phyloP scores from a whole-genome alignment of 2,113 vertebrate species.

The Bufo gargarizans region DNA sequence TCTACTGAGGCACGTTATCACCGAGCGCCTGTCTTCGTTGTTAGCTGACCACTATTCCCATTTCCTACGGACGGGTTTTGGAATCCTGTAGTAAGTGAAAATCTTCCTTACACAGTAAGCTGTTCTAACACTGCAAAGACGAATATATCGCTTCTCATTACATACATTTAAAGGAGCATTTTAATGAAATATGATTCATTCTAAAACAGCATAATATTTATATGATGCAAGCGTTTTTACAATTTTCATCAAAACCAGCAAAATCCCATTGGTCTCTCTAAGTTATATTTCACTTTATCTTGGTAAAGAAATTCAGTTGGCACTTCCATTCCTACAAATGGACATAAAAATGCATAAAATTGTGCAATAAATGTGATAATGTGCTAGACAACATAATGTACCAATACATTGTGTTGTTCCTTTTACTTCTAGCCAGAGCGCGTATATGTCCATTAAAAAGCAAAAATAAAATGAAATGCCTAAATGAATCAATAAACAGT shows the following conservation, averaged over 20 bases:
- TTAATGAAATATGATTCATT: constrained; percentile 32
- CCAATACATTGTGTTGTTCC: no score
- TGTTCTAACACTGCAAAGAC: not conserved
- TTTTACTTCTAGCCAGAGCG: not conserved
- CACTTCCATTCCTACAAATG: not conserved
- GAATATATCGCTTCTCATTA: constrained; percentile 13
- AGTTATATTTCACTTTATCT: constrained; percentile 14
- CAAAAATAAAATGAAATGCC: not conserved
- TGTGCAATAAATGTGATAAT: constrained; percentile 8
- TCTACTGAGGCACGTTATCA: no score
- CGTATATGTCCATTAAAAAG: not conserved
- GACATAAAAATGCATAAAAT: constrained; percentile 14
- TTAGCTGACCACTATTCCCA: not conserved
- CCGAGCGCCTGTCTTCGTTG: no score
- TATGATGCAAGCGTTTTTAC: constrained; percentile 1
- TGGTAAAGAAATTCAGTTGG: constrained; percentile 1
- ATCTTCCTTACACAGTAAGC: not conserved
- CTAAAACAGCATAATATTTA: constrained; percentile 6
- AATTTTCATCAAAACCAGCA: not conserved
- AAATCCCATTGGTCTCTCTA: not conserved
- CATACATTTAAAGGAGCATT: constrained; percentile 20
- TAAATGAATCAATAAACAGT: not conserved
- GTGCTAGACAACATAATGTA: not conserved
- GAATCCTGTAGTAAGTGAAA: not conserved
- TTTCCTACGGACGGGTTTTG: not conserved